Evolutionary conservation across 1,140 invertebrate genomes (phyloP).

Genomic region (Schlechtendalia chinensis): DNA sequence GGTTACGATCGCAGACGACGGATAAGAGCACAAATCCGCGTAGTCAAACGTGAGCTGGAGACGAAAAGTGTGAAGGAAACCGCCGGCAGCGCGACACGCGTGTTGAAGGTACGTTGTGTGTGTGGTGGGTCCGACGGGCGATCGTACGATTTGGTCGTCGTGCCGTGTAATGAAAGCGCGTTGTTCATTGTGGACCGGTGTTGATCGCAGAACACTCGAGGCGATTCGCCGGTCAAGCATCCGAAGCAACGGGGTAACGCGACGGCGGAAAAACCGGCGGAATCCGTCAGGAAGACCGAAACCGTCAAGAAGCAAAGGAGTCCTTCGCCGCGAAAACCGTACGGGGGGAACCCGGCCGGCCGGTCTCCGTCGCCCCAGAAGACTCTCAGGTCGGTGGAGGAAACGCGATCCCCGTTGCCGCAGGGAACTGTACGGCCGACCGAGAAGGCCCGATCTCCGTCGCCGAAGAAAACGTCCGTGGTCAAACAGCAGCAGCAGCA

Average conservation of each 20-base stretch:
- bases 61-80: constrained; percentile 32
- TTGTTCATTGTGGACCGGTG: no score
- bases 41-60: constrained; percentile 64
- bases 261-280: not conserved
- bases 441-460: constrained; percentile 24
- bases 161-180: no score
- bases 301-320: constrained; percentile 1
- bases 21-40: constrained; percentile 71
- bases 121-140: no score
- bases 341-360: not conserved
- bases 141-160: no score
- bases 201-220: constrained; percentile 4
- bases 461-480: constrained; percentile 1
- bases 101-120: not conserved
- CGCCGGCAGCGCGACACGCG: not conserved
- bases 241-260: constrained; percentile 13
- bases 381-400: not conserved
- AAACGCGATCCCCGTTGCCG: constrained; percentile 1
- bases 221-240: not conserved
- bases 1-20: constrained; percentile 71
- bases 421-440: not conserved
- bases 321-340: constrained; percentile 14
- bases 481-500: constrained; percentile 27
- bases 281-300: not conserved
- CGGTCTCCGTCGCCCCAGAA: constrained; percentile 34